These are phyloP conservation scores for Physocephala rufipes DNA, from an alignment of 2,888 invertebrate species.

Conservation along the genomic window DNA sequence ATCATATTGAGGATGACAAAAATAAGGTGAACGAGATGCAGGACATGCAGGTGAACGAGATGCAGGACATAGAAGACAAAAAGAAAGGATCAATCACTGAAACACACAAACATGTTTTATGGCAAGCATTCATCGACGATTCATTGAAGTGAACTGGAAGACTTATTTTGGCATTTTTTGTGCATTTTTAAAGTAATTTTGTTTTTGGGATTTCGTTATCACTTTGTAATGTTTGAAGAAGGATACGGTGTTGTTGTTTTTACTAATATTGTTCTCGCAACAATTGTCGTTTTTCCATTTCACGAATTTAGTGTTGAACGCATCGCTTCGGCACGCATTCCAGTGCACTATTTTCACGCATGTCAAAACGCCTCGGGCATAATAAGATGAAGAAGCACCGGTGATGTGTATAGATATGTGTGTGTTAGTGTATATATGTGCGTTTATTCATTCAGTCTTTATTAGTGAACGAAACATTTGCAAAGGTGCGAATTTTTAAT, in stretches of 20 bases:
- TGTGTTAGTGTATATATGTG: not conserved
- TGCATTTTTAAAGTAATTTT: not conserved
- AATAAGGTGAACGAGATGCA: conserved; percentile 44
- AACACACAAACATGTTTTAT: not conserved
- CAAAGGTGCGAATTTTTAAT: conserved; percentile 22
- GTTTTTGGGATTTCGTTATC: not conserved
- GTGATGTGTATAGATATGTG: not conserved
- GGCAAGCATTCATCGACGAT: not conserved
- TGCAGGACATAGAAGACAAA: too few relatives aligned
- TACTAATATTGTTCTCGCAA: not conserved
- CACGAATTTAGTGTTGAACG: not conserved
- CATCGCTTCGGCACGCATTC: conserved; percentile 29
- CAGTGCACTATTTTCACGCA: conserved; percentile 37
- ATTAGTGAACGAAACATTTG: not conserved
- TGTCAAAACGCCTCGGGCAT: not conserved
- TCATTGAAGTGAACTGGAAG: not conserved
- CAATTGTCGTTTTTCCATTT: not conserved
- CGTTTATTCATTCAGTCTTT: not conserved
- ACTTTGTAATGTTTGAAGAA: too few relatives aligned
- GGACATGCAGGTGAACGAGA: too few relatives aligned
- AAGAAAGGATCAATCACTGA: conserved; percentile 4
- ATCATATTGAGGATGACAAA: conserved; percentile 61
- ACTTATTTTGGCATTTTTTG: not conserved
- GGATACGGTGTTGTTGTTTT: not conserved
- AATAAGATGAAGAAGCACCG: too few relatives aligned